phyloP scores from a whole-genome alignment of 2,797 vertebrate genomes.

The Hypotaenidia philippensis region DNA sequence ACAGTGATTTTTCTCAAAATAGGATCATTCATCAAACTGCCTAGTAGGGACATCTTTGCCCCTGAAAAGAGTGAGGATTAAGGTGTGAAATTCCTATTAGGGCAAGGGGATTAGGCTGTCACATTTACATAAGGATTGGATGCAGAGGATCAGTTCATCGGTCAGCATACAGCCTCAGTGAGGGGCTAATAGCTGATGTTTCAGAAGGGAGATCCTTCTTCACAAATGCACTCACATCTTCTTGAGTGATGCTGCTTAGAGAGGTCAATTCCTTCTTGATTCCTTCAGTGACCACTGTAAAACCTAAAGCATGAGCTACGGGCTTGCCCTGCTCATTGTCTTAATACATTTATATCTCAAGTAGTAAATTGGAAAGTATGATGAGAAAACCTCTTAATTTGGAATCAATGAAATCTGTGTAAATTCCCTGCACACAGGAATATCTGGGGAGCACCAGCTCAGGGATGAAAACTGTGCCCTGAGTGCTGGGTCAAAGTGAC shows the following conservation, averaged over 20 bases:
- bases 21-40: background rate
- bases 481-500: background rate
- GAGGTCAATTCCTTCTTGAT: background rate
- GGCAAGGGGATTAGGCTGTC: slow-evolving; percentile 32
- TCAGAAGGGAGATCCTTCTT: background rate
- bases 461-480: background rate
- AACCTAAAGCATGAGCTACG: background rate
- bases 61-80: background rate
- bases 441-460: background rate
- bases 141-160: background rate
- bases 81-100: slow-evolving; percentile 66
- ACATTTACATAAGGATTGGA: slow-evolving; percentile 56
- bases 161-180: background rate
- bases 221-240: background rate
- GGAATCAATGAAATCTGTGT: background rate
- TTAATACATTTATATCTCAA: background rate
- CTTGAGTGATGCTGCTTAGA: background rate
- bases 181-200: background rate
- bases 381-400: background rate
- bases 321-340: background rate
- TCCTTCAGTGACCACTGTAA: background rate
- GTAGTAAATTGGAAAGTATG: background rate
- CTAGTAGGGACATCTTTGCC: background rate
- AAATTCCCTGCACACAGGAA: background rate
- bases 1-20: background rate